Evolutionary conservation across 2,113 vertebrate species (phyloP).

Genomic region (Motacilla alba): DNA sequence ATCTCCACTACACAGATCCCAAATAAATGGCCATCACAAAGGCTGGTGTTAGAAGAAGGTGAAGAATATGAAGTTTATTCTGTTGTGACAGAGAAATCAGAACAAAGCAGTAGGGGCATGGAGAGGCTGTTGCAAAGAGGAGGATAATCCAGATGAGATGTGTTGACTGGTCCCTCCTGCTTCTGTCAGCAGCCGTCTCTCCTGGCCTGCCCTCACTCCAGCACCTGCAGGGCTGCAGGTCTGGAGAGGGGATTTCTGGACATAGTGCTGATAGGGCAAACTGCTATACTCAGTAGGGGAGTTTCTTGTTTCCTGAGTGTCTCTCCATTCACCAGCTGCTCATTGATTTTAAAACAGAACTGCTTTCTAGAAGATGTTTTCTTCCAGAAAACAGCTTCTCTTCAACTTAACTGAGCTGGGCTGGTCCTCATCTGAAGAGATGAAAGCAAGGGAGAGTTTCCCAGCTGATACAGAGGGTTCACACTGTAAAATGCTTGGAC

Average conservation of each 20-base stretch:
- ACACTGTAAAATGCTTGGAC: neutral
- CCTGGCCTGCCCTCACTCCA: neutral
- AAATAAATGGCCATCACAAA: slow-evolving; percentile 17
- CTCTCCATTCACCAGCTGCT: neutral
- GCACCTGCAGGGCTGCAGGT: neutral
- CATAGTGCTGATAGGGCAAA: neutral
- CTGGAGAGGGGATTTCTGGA: neutral
- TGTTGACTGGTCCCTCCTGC: neutral
- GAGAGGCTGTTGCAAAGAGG: neutral
- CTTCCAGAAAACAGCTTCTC: neutral
- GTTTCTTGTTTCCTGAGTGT: neutral
- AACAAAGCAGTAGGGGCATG: neutral
- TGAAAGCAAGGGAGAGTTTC: neutral
- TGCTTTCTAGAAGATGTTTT: neutral
- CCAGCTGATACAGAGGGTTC: neutral
- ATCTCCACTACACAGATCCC: neutral
- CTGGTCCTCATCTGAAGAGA: neutral
- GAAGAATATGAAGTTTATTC: slow-evolving; percentile 23
- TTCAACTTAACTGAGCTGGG: neutral
- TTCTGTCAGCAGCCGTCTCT: neutral
- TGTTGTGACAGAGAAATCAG: slow-evolving; percentile 36
- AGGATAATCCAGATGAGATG: neutral
- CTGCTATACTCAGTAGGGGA: neutral
- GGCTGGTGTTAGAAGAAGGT: neutral
- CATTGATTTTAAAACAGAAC: neutral